These are phyloP conservation scores for Crossocerus cetratus DNA, from an alignment of 2,888 invertebrate genomes.

Conservation along the genomic window DNA sequence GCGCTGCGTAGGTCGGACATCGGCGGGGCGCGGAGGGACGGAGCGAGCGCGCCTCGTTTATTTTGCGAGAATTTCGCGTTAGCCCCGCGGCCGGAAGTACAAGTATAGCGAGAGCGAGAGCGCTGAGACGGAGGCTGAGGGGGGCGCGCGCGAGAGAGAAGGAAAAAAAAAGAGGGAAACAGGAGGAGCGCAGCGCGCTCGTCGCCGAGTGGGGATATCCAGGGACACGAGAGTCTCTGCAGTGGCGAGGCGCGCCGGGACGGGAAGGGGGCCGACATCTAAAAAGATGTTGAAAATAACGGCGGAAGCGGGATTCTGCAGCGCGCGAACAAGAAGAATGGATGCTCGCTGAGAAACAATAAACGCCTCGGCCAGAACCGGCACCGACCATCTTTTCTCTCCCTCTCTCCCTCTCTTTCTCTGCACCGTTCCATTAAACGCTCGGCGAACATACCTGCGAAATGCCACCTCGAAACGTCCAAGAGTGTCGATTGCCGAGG, in stretches of 20 bases:
- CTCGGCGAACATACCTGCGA: too few species aligned
- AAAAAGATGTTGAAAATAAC: slow-evolving; percentile 28
- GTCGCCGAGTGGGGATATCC: slow-evolving; percentile 57
- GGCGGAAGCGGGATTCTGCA: slow-evolving; percentile 30
- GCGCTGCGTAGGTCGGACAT: neutral
- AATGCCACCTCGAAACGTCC: neutral
- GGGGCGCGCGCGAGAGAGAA: slow-evolving; percentile 26
- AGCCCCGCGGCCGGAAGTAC: slow-evolving; percentile 71
- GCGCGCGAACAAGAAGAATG: slow-evolving; percentile 31
- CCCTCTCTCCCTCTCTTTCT: too few species aligned
- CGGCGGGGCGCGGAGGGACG: neutral
- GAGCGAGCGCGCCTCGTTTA: slow-evolving; percentile 57
- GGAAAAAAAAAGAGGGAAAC: slow-evolving; percentile 38
- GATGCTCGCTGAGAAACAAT: slow-evolving; percentile 48
- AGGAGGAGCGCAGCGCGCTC: slow-evolving; percentile 34
- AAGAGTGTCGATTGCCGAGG: neutral
- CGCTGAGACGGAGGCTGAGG: slow-evolving; percentile 24
- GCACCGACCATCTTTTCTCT: neutral
- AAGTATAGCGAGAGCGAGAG: slow-evolving; percentile 64
- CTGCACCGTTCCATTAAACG: too few species aligned
- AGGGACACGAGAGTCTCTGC: slow-evolving; percentile 61
- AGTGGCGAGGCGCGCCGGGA: slow-evolving; percentile 20
- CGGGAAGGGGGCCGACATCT: slow-evolving; percentile 23
- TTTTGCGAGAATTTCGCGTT: slow-evolving; percentile 70
- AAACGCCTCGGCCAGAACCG: neutral